Evolutionary conservation across 2,888 invertebrate species (phyloP), one percentile per base, ranked within the genome.

Genomic region (Laothoe populi): DNA sequence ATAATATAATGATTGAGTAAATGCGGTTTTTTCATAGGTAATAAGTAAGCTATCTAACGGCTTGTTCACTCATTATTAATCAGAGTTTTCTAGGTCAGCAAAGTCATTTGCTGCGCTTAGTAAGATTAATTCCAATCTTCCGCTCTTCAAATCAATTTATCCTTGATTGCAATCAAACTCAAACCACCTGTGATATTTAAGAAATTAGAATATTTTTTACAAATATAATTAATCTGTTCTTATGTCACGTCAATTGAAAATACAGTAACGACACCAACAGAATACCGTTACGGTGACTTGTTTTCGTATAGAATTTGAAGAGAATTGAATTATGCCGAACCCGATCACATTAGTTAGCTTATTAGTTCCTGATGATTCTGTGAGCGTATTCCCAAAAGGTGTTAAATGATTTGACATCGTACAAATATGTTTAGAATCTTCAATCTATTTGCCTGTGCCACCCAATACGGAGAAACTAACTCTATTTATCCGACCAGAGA

Each of bases 51-150:
- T n/a, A n/a, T n/a, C n/a, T n/a, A n/a, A n/a, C n/a, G n/a, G n/a
- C n/a, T n/a, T 46, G 19, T 46, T 10, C 49, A 31, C 10, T 16
- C 49, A 31, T 5, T 16, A 44, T 16, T 31, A 16, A 53, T 31
- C 49, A 53, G 16, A 16, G 19, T 31, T 53, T 64, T 53, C 49
- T 19, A 19, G 31, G 49, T 31, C 49, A 53, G 16, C 16, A 31
- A 31, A 53, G 19, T 31, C 3, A 53, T 53, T 53, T 31, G 49
- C 31, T 31, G 16, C 31, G 49, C 31, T 49, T 49, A 49, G 49
- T 53, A 31, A 31, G 31, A 19, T 10, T 31, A 10, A 53, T 53
- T 53, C 31, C 31, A 31, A 53, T 53, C 49, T 19, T 16, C 16
- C 19, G 49, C 31, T 16, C 5, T 53, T 31, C 31, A 31, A 53